Evolutionary conservation across 64 coral and sea anemone genomes (phyloP).

Genomic region (Montipora cactus): DNA sequence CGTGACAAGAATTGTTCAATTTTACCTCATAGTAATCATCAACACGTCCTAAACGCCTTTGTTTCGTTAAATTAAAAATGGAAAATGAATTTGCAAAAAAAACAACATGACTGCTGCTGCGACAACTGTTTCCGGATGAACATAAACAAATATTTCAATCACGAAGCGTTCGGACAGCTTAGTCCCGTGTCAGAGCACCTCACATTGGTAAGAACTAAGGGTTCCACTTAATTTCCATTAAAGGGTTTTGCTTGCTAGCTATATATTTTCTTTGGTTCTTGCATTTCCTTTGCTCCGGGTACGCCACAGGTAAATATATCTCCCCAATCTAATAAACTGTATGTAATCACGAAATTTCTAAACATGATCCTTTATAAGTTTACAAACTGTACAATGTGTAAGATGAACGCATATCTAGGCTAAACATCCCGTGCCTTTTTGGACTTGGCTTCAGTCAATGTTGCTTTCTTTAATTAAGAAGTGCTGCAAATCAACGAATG

Average conservation of each 20-base stretch:
- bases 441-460: neutral
- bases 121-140: neutral
- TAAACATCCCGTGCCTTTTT: neutral
- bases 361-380: too few relatives aligned
- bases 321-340: too few relatives aligned
- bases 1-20: neutral
- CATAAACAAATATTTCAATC: neutral
- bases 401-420: too few relatives aligned
- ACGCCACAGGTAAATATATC: too few relatives aligned
- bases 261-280: neutral
- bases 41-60: neutral
- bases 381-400: too few relatives aligned
- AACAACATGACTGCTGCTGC: neutral
- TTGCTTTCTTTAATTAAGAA: neutral
- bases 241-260: neutral
- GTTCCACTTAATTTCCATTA: neutral
- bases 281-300: neutral
- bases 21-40: neutral
- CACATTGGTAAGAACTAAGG: neutral
- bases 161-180: neutral
- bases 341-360: too few relatives aligned
- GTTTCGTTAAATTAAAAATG: neutral
- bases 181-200: neutral
- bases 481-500: neutral
- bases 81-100: neutral